Percentiles rank a stretch among this genome's conserved stretches.
These are phyloP conservation scores for Leptinotarsa tumamoca DNA, from an alignment of 2,888 invertebrate species.

Conservation along the genomic window DNA sequence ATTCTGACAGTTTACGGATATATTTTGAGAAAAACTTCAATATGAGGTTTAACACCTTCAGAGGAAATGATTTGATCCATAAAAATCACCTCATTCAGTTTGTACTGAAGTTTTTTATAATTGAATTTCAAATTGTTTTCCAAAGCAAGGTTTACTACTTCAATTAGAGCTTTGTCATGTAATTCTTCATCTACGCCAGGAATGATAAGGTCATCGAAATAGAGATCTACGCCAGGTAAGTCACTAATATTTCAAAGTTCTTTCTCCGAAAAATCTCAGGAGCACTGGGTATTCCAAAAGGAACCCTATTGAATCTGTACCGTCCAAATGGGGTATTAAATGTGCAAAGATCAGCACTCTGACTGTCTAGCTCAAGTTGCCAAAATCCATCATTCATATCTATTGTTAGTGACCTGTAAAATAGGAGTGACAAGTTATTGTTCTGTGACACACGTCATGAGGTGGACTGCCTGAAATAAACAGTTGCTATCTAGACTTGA, in stretches of 20 bases:
- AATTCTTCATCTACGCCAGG: background rate
- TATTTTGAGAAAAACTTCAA: no score
- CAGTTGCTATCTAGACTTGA: no score
- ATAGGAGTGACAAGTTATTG: no score
- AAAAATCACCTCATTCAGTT: slow-evolving; percentile 1
- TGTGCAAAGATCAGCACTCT: slow-evolving; percentile 29
- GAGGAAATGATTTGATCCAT: slow-evolving; percentile 10
- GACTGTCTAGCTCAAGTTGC: slow-evolving; percentile 15
- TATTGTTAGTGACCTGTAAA: slow-evolving; percentile 14
- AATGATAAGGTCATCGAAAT: slow-evolving; percentile 35
- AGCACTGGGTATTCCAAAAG: slow-evolving; percentile 21
- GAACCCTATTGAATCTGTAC: slow-evolving; percentile 26
- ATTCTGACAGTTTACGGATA: no score
- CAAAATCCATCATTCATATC: slow-evolving; percentile 36
- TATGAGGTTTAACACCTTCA: slow-evolving; percentile 35
- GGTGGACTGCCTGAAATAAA: no score
- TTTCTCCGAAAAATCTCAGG: slow-evolving; percentile 29
- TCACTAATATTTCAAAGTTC: slow-evolving; percentile 29
- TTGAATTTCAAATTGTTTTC: slow-evolving; percentile 29
- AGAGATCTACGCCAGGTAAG: slow-evolving; percentile 20
- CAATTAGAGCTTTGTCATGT: slow-evolving; percentile 19
- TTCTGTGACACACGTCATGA: no score
- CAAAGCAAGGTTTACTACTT: slow-evolving; percentile 21
- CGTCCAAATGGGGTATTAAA: slow-evolving; percentile 49
- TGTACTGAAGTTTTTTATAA: slow-evolving; percentile 18